Evolutionary conservation across 2,888 invertebrate species (phyloP).

Genomic region (Drosophila ezoana): DNA sequence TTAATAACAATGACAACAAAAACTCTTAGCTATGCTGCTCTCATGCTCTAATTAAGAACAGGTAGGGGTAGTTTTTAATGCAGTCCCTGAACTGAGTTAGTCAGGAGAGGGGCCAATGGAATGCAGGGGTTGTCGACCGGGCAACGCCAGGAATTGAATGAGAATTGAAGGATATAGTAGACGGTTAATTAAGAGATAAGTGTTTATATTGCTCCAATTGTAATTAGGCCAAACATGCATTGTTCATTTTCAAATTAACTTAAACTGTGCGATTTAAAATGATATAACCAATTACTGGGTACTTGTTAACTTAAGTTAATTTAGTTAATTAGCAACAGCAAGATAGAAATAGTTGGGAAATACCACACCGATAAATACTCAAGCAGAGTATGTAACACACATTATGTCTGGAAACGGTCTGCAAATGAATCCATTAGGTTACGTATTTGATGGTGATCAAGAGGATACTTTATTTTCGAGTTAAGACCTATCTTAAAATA

Average conservation of each 20-base stretch:
- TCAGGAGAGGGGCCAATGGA: no score
- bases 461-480: constrained; percentile 26
- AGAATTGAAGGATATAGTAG: constrained; percentile 4
- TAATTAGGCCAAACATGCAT: constrained; percentile 24
- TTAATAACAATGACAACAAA: constrained; percentile 3
- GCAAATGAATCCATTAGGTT: not conserved
- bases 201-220: constrained; percentile 26
- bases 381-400: not conserved
- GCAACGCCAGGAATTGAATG: not conserved
- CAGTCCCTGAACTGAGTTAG: no score
- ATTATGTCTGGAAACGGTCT: not conserved
- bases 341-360: not conserved
- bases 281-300: not conserved
- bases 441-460: not conserved
- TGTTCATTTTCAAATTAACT: not conserved
- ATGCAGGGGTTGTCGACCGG: not conserved
- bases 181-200: constrained; percentile 48
- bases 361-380: not conserved
- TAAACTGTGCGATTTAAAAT: not conserved
- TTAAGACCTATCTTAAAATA: constrained; percentile 32
- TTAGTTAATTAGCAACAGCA: not conserved
- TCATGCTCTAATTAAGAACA: no score
- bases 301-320: no score
- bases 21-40: not conserved
- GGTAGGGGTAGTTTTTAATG: no score